Evolutionary conservation across 2,797 vertebrate genomes (phyloP), one percentile per base, ranked within the genome.

Genomic region (Pipistrellus nathusii): DNA sequence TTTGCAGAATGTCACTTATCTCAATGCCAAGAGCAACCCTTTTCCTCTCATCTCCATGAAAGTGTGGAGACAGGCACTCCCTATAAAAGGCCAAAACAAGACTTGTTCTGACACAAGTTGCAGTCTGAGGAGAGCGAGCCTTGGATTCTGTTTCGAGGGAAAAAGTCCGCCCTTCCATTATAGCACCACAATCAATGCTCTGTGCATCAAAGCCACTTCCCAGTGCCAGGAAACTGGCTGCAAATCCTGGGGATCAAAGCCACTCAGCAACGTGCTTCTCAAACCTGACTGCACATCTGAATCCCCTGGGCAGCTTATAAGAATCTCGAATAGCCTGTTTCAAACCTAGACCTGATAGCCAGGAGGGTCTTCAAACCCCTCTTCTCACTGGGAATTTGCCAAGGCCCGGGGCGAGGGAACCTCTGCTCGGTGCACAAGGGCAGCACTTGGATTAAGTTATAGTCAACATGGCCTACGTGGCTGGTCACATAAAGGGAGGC

Each of bases 1-100:
- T 96, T 97, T 96, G 90, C 75, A 95, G 91, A 97, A 97, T 96
- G 92, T 93, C 94, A 94, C 46, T 91, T 59, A 72, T 88, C 92
- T 94, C 81, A 66, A 83, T 38, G 91, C 84, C 1, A 66, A 94
- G 77, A 93, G 66, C 55, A 76, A 80, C 57, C 83, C 44, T 80
- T 91, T 78, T 14, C 80, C 38, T 94, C 77, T 80, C 53, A 41
- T 75, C 88, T 51, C 71, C 48, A 20, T 75, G 32, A 38, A 88
- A 84, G 59, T 77, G 78, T 89, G 73, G 82, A 92, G 78, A 94
- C 44, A 95, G 68, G 85, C 44, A 82, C 75, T 93, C 88, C 77
- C 38, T 90, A 18, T 25, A 82, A 96, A 11, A 48, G 18, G 1
- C 10, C 59, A 51, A 35, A 85, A 82, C 13, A 76, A 44, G 15